Evolutionary conservation across 2,797 vertebrate species (phyloP).

Genomic region (Morus bassanus): DNA sequence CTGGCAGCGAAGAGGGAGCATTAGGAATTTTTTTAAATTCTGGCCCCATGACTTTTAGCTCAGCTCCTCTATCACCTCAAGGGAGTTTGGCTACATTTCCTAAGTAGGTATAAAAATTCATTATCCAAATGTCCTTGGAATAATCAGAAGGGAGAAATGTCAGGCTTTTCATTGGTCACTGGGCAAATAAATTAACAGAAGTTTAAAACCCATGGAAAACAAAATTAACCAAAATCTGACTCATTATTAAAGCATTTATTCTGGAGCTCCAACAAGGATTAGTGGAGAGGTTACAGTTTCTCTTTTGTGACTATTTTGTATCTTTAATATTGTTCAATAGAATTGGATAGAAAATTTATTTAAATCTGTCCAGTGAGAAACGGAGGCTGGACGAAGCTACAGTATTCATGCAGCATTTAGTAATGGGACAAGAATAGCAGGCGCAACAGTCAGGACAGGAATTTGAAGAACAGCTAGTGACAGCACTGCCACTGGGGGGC

Average conservation of each 20-base stretch:
- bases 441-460: neutral
- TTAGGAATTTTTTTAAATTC: neutral
- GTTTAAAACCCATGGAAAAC: neutral
- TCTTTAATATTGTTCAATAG: neutral
- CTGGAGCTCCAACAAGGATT: neutral
- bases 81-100: neutral
- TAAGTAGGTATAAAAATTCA: neutral
- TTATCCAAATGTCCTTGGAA: neutral
- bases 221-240: neutral
- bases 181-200: neutral
- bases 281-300: neutral
- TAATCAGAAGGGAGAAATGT: neutral
- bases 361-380: neutral
- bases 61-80: neutral
- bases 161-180: neutral
- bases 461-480: neutral
- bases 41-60: neutral
- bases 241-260: neutral
- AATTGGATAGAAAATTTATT: neutral
- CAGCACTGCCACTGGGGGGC: neutral
- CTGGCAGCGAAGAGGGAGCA: neutral
- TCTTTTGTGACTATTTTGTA: neutral
- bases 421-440: neutral
- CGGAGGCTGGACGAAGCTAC: neutral
- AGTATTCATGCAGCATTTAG: neutral